Base-by-base conservation (phyloP, 2,113 vertebrate species). In the Chinchilla lanigera region DNA sequence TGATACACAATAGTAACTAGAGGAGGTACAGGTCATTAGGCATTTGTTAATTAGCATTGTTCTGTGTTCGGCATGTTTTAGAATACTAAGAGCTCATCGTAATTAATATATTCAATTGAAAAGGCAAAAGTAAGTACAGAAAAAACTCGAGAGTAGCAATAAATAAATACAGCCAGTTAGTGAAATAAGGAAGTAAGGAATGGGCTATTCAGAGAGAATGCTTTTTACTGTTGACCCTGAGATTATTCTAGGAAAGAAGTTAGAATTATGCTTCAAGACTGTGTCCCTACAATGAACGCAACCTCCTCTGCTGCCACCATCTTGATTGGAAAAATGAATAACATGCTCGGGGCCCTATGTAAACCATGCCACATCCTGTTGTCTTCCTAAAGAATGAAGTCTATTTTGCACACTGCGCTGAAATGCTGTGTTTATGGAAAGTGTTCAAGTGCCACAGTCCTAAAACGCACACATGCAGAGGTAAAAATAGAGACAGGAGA, bases 401-500 rank as follows among this genome's bases (percentile, higher is more conserved):
- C 35, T 38, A 4, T 3, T 38, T 35, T n/a, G 17, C 7, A n/a
- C 67, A 8, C 4, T 0, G 35, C 16, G 6, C 2, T 38, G 5
- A n/a, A 20, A 69, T 38, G n/a, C 35, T 38, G 67, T 38, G 67
- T 38, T 4, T 4, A 35, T 54, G 33, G 30, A 33, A 80, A 17
- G 5, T n/a, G 33, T 7, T 20, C 58, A 60, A 19, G 20, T 1
- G 19, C 20, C 58, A 22, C 56, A 60, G 58, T 8, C 58, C 58
- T 24, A 19, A 2, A 60, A 24, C 22, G 20, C 58, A 60, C 58
- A 60, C 6, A 22, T 5, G 19, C 22, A 24, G 19, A 24, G 2
- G 8, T 60, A 60, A 60, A 24, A 24, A 22, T 60, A 5, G 24
- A 1, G 58, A 60, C n/a, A 60, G 58, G 22, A 60, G 19, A 24